Percentiles rank a stretch among this genome's conserved stretches.
Conservation (phyloP, 2,888 invertebrate genomes). For the Ophioninae sp. region DNA sequence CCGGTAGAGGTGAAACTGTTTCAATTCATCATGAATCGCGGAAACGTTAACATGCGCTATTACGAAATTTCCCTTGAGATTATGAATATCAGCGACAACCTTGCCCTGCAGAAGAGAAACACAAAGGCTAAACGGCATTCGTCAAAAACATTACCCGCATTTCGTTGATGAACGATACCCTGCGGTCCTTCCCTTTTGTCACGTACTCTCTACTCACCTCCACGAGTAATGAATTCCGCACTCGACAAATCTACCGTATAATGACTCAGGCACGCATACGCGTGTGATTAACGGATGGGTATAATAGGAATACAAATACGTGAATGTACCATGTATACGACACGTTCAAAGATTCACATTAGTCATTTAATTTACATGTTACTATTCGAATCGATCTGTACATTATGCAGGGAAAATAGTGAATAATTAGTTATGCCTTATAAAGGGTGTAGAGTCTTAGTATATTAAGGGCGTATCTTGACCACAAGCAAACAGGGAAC, state of each 20-base stretch:
- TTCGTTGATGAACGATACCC: slow-evolving; percentile 40
- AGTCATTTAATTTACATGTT: too few relatives aligned
- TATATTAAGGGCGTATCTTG: too few relatives aligned
- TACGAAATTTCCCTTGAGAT: slow-evolving; percentile 16
- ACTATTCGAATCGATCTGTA: too few relatives aligned
- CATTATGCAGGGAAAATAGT: too few relatives aligned
- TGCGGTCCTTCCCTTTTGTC: slow-evolving; percentile 63
- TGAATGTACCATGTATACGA: not conserved
- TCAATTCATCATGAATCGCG: not conserved
- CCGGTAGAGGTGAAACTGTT: not conserved
- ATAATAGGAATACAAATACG: slow-evolving; percentile 6
- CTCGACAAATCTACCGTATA: not conserved
- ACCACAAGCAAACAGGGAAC: too few relatives aligned
- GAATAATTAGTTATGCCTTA: too few relatives aligned
- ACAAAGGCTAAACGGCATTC: slow-evolving; percentile 45
- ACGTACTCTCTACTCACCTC: slow-evolving; percentile 57
- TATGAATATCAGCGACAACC: slow-evolving; percentile 45
- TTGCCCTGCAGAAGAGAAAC: slow-evolving; percentile 25
- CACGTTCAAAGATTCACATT: too few relatives aligned
- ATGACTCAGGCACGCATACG: not conserved
- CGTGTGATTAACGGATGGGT: not conserved
- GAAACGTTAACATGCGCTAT: not conserved
- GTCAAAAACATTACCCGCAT: slow-evolving; percentile 72
- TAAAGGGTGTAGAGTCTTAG: too few relatives aligned
- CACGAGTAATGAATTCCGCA: slow-evolving; percentile 47